Conservation (phyloP, 2,113 vertebrate species). For the Perca schrenkii region DNA sequence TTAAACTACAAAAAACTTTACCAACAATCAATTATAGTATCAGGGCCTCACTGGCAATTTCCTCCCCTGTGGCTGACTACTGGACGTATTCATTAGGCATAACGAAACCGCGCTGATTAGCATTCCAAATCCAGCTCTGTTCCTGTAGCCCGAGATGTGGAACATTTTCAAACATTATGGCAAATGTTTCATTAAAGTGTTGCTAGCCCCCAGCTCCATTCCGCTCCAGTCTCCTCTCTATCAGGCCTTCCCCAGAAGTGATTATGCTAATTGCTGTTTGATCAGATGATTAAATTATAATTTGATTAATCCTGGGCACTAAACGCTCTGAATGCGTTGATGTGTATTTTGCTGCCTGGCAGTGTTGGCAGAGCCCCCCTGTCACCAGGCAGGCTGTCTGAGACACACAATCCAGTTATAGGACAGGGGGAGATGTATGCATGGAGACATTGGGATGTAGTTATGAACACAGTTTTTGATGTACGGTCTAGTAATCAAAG, state of each 20-base stretch:
- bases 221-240: constrained; percentile 83
- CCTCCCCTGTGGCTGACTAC: constrained; percentile 33
- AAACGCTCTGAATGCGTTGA: constrained; percentile 88
- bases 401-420: constrained; percentile 30
- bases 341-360: constrained; percentile 84
- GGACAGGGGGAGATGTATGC: constrained; percentile 24
- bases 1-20: constrained; percentile 4
- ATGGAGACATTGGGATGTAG: neutral
- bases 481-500: constrained; percentile 42
- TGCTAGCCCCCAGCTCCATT: constrained; percentile 83
- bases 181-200: constrained; percentile 84
- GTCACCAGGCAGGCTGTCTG: constrained; percentile 43
- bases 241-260: constrained; percentile 91
- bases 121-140: constrained; percentile 57
- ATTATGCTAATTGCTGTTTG: constrained; percentile 97
- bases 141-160: constrained; percentile 71
- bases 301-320: constrained; percentile 91
- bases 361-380: constrained; percentile 74
- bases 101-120: constrained; percentile 62
- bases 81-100: constrained; percentile 56
- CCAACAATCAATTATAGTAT: neutral
- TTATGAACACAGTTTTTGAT: constrained; percentile 32
- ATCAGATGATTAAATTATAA: constrained; percentile 98
- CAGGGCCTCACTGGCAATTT: constrained; percentile 14
- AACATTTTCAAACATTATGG: constrained; percentile 81